These are phyloP conservation scores for Macquaria ambigua DNA, from an alignment of 2,113 vertebrate species.

Conservation along the genomic window DNA sequence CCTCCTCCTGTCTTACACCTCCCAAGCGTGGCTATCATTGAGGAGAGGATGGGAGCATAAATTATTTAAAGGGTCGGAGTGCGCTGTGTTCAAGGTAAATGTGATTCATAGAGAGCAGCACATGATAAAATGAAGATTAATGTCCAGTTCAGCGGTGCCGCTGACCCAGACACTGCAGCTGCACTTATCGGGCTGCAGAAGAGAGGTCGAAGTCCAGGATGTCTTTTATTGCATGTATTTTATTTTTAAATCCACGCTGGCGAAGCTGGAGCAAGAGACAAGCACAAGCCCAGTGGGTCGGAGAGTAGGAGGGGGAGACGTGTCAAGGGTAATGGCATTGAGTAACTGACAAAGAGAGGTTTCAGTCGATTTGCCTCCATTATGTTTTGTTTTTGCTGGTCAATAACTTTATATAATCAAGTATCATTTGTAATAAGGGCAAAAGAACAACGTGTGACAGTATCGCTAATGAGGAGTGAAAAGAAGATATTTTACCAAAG, in stretches of 20 bases:
- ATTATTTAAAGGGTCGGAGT: constrained; percentile 41
- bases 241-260: neutral
- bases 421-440: constrained; percentile 4
- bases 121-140: constrained; percentile 58
- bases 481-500: constrained; percentile 19
- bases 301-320: neutral
- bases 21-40: neutral
- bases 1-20: neutral
- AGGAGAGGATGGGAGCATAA: constrained; percentile 2
- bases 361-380: constrained; percentile 46
- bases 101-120: constrained; percentile 41
- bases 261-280: neutral
- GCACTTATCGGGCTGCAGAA: constrained; percentile 1
- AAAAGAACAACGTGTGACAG: constrained; percentile 10
- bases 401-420: constrained; percentile 39
- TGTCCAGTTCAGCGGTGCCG: constrained; percentile 14
- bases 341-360: constrained; percentile 17
- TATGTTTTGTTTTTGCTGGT: constrained; percentile 35
- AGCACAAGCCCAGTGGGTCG: neutral
- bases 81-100: constrained; percentile 34
- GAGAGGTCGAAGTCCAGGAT: constrained; percentile 18
- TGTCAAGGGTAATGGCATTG: neutral
- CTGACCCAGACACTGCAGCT: constrained; percentile 45
- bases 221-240: neutral
- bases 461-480: constrained; percentile 20